Conservation (phyloP, 2,113 vertebrate genomes). For the Tylochromis polylepis region DNA sequence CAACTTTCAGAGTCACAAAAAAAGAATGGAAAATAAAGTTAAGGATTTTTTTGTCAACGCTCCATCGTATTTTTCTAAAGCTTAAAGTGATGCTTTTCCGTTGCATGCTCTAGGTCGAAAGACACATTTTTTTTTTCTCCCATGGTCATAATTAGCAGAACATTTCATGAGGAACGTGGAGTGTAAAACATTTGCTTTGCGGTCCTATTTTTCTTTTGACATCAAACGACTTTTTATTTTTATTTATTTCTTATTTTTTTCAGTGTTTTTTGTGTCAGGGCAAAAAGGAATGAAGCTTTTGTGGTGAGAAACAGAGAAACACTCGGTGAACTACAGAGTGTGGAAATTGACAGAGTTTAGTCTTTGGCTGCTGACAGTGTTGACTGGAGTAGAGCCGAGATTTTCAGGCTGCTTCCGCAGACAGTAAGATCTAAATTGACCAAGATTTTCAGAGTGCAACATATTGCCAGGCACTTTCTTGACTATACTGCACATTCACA, state of each 20-base stretch:
- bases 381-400: slow-evolving; percentile 30
- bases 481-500: background rate
- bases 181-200: background rate
- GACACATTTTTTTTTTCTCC: background rate
- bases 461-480: background rate
- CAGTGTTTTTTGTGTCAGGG: slow-evolving; percentile 9
- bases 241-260: background rate
- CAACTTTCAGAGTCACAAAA: background rate
- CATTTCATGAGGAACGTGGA: background rate
- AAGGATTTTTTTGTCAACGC: background rate
- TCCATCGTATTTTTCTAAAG: background rate
- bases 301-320: slow-evolving; percentile 13
- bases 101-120: background rate
- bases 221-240: slow-evolving; percentile 12
- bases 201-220: background rate
- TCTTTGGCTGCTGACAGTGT: slow-evolving; percentile 46
- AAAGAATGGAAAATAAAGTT: background rate
- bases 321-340: slow-evolving; percentile 38
- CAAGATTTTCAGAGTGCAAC: background rate
- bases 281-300: slow-evolving; percentile 5
- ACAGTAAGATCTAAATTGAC: slow-evolving; percentile 38
- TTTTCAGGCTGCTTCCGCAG: slow-evolving; percentile 21
- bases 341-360: slow-evolving; percentile 43
- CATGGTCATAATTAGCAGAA: background rate
- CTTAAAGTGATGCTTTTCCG: background rate